A percentile compares a stretch with the other conserved stretches of the same genome.
Evolutionary conservation across 2,888 invertebrate species (phyloP).

Genomic region (Caenorhabditis sp.): DNA sequence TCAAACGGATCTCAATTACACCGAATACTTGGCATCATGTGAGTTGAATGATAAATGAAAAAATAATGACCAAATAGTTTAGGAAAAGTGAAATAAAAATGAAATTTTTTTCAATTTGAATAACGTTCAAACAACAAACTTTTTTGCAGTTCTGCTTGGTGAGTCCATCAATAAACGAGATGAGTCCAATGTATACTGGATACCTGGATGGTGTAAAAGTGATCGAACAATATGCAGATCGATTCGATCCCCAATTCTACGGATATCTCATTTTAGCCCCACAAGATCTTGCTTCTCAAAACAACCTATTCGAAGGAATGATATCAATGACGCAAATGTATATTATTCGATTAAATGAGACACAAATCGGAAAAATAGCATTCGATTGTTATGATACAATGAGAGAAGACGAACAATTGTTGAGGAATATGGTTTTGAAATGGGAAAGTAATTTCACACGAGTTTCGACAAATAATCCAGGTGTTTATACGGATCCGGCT

Average conservation of each 20-base stretch:
- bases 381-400: slow-evolving; percentile 24
- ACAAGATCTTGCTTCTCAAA: slow-evolving; percentile 2
- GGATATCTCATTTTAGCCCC: slow-evolving; percentile 28
- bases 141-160: slow-evolving; percentile 33
- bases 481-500: slow-evolving; percentile 32
- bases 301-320: slow-evolving; percentile 24
- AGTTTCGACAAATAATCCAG: slow-evolving; percentile 25
- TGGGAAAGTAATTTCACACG: slow-evolving; percentile 32
- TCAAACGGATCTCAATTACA: slow-evolving; percentile 19
- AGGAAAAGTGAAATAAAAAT: too few species aligned
- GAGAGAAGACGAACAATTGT: background rate
- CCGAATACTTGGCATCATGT: slow-evolving; percentile 43
- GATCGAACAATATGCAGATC: slow-evolving; percentile 11
- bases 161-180: slow-evolving; percentile 8
- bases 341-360: slow-evolving; percentile 12
- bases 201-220: slow-evolving; percentile 29
- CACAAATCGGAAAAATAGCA: slow-evolving; percentile 29
- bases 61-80: too few species aligned
- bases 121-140: background rate
- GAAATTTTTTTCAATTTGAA: background rate
- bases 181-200: slow-evolving; percentile 17
- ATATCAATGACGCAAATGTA: slow-evolving; percentile 34
- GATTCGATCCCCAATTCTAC: slow-evolving; percentile 8
- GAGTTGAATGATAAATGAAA: too few species aligned
- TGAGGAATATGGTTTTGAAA: background rate